Evolutionary conservation across 2,113 vertebrate genomes (phyloP).

Genomic region (Elephas maximus): DNA sequence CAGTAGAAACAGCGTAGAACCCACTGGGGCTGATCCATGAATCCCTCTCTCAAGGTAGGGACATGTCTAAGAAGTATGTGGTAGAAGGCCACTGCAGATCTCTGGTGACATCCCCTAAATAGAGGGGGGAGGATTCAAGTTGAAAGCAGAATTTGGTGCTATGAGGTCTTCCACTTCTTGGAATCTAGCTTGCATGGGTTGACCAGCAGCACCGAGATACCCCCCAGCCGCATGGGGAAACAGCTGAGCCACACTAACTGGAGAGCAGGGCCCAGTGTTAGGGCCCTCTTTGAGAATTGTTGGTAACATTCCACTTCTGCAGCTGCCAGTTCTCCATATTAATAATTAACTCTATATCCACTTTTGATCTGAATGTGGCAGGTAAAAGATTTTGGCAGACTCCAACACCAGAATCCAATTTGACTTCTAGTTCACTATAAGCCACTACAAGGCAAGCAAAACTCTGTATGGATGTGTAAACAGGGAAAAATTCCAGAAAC

Average conservation of each 20-base stretch:
- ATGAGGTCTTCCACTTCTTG: neutral
- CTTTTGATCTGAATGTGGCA: neutral
- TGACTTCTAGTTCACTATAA: neutral
- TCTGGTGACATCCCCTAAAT: neutral
- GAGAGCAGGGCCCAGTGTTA: neutral
- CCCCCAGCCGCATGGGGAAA: neutral
- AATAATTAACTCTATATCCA: constrained; percentile 26
- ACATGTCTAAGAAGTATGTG: no score
- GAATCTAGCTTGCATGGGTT: neutral
- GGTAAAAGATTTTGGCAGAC: constrained; percentile 1
- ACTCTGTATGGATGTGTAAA: neutral
- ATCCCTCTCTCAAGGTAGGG: neutral
- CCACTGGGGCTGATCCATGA: no score
- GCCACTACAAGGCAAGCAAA: neutral
- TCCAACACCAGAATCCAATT: neutral
- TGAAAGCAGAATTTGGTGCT: neutral
- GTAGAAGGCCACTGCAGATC: neutral
- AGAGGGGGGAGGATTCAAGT: neutral
- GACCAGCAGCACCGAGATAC: neutral
- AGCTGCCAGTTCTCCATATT: neutral
- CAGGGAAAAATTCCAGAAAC: neutral
- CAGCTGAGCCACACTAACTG: neutral
- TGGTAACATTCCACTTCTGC: neutral
- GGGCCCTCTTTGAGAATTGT: neutral
- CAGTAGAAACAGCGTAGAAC: neutral